These are phyloP conservation scores for Taxidea taxus DNA, from an alignment of 2,113 vertebrate genomes.

Conservation along the genomic window DNA sequence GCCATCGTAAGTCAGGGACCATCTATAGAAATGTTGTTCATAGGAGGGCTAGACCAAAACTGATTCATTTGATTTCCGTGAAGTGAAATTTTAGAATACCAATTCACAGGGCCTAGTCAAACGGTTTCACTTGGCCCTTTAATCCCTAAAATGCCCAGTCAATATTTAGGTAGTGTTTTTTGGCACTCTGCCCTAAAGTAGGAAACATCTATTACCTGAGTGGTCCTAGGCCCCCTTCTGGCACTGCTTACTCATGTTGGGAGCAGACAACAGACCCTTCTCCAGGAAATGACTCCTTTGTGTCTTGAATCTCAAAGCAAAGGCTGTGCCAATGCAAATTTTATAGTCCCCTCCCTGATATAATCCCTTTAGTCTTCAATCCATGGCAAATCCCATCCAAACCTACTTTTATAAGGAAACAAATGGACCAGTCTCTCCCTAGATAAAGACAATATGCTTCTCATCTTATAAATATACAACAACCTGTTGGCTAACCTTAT, in stretches of 20 bases:
- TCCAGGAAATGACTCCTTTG: background rate
- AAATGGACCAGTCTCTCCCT: background rate
- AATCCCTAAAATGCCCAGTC: background rate
- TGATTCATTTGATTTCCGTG: background rate
- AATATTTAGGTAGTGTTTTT: background rate
- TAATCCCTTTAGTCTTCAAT: background rate
- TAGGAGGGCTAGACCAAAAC: background rate
- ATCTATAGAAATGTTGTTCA: background rate
- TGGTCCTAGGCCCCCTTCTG: too few relatives aligned
- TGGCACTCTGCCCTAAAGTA: background rate
- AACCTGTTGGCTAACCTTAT: background rate
- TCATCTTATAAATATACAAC: background rate
- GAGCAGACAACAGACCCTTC: background rate
- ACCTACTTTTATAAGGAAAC: background rate
- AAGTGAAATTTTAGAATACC: background rate
- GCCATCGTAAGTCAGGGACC: background rate
- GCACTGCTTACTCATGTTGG: background rate
- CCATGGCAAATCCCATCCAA: background rate
- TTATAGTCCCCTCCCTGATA: background rate
- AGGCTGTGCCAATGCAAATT: background rate
- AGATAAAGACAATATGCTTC: background rate
- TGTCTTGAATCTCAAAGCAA: background rate
- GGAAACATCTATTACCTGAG: background rate
- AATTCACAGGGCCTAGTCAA: background rate
- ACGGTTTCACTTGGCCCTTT: background rate